Evolutionary conservation across 1,140 invertebrate species (phyloP).

Genomic region (Drosophila subpulchrella): DNA sequence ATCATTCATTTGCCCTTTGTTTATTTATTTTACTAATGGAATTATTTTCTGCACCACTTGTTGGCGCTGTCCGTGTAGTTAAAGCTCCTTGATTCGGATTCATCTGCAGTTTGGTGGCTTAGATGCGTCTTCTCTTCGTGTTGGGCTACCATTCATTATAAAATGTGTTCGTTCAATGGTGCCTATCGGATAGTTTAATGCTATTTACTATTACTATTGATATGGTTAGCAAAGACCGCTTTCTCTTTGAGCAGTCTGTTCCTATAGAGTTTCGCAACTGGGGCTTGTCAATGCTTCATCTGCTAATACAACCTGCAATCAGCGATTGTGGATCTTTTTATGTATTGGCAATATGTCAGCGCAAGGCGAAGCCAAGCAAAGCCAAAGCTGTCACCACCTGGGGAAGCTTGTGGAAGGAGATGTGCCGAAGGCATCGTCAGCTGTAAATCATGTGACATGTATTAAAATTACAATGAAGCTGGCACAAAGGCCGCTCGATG

Average conservation of each 20-base stretch:
- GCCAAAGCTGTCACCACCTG: conserved; percentile 31
- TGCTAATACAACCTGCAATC: conserved; percentile 5
- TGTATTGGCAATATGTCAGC: conserved; percentile 26
- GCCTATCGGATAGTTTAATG: conserved; percentile 31
- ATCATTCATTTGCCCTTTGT: conserved; percentile 76
- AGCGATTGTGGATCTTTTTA: conserved; percentile 9
- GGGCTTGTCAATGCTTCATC: conserved; percentile 17
- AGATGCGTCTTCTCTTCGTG: conserved; percentile 45
- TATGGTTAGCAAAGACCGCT: conserved; percentile 31
- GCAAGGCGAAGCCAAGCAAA: conserved; percentile 5
- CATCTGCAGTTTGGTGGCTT: conserved; percentile 6
- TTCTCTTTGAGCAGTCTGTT: conserved; percentile 2
- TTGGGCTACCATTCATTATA: conserved; percentile 23
- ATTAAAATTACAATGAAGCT: conserved; percentile 51
- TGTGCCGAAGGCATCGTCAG: conserved; percentile 29
- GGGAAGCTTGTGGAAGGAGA: neutral
- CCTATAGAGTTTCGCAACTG: conserved; percentile 5
- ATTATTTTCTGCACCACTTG: conserved; percentile 58
- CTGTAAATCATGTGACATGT: conserved; percentile 57
- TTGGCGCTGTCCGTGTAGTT: neutral
- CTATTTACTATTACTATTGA: conserved; percentile 29
- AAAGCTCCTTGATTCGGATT: conserved; percentile 4
- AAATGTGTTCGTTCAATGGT: conserved; percentile 20
- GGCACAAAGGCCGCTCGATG: conserved; percentile 24
- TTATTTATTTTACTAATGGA: conserved; percentile 81